These are phyloP conservation scores for Leucosticte australis DNA, from an alignment of 2,113 vertebrate species.

Conservation along the genomic window DNA sequence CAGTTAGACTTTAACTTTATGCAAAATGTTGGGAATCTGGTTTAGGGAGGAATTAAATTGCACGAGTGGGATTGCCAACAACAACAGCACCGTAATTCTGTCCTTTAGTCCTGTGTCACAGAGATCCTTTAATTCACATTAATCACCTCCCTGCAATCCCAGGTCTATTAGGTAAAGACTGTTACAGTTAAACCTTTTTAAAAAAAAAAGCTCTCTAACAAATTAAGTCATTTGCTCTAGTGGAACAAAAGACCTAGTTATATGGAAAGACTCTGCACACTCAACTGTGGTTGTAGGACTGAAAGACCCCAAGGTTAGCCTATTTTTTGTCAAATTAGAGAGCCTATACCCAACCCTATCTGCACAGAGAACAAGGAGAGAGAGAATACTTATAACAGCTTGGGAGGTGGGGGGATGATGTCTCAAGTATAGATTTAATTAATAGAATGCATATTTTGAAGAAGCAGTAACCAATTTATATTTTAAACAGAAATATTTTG, in stretches of 20 bases:
- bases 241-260: slow-evolving; percentile 29
- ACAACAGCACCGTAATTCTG: not conserved
- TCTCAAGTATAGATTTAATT: slow-evolving; percentile 41
- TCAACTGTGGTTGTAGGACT: slow-evolving; percentile 10
- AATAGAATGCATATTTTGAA: slow-evolving; percentile 24
- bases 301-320: slow-evolving; percentile 24
- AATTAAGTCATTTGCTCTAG: slow-evolving; percentile 48
- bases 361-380: not conserved
- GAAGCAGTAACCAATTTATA: slow-evolving; percentile 30
- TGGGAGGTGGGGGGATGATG: not conserved
- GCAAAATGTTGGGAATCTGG: not conserved
- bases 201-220: not conserved
- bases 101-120: slow-evolving; percentile 17
- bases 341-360: not conserved
- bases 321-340: slow-evolving; percentile 1
- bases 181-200: slow-evolving; percentile 5
- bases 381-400: not conserved
- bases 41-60: not conserved
- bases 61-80: not conserved
- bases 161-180: slow-evolving; percentile 41
- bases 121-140: slow-evolving; percentile 49
- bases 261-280: not conserved
- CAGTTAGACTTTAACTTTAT: not conserved
- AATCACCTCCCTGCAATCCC: slow-evolving; percentile 32
- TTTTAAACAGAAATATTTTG: slow-evolving; percentile 38